Conservation (phyloP, 1,140 invertebrate species). For the Chymomyza costata region DNA sequence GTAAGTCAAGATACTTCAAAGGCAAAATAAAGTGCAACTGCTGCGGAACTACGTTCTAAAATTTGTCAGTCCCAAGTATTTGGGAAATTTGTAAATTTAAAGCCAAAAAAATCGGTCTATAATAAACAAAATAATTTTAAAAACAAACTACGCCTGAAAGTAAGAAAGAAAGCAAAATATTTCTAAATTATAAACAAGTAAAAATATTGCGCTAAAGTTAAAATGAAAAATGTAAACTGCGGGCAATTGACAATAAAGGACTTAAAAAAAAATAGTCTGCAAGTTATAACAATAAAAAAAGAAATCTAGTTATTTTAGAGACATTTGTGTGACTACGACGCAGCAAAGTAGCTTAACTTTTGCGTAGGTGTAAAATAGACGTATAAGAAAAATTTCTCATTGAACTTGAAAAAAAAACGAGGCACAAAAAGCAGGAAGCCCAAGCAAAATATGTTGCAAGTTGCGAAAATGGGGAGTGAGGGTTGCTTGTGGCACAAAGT, state of each 20-base stretch:
- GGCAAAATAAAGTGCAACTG: conserved; percentile 51
- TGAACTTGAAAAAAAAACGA: conserved; percentile 15
- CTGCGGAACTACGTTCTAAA: conserved; percentile 45
- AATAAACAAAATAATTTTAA: neutral
- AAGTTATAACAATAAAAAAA: neutral
- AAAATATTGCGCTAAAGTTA: neutral
- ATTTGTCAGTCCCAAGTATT: conserved; percentile 2
- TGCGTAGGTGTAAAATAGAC: neutral
- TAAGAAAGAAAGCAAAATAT: neutral
- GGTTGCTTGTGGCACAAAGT: conserved; percentile 4
- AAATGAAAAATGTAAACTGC: too few relatives aligned
- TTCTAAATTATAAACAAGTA: neutral
- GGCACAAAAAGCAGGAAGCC: conserved; percentile 12
- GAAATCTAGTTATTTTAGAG: neutral
- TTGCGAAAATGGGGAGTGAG: conserved; percentile 36
- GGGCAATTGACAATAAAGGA: too few relatives aligned
- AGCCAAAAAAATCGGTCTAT: neutral
- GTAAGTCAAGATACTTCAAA: conserved; percentile 34
- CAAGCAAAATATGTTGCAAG: too few relatives aligned
- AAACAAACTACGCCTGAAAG: neutral
- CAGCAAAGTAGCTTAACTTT: neutral
- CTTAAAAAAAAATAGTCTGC: neutral
- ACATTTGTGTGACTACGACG: neutral
- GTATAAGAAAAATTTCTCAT: conserved; percentile 8
- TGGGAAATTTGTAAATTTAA: conserved; percentile 12